Base-by-base conservation (phyloP, 2,797 vertebrate genomes). In the Loriculus beryllinus region DNA sequence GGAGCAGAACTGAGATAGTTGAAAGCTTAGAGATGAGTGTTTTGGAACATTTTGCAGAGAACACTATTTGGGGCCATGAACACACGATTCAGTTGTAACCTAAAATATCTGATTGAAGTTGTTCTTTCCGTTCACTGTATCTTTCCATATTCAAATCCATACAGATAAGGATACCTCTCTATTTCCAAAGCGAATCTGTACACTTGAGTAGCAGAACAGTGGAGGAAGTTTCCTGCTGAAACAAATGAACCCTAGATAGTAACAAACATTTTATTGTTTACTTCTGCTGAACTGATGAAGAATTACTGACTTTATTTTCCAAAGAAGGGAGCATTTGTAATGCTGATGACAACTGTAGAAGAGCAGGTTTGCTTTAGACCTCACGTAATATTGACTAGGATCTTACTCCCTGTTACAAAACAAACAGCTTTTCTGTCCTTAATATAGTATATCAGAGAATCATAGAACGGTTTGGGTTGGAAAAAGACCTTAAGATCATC, bases 31-130 rank as follows among this genome's bases (percentile, higher is more conserved):
- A 92, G 84, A 90, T 57, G 56, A 91, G 48, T 75, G 77, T 88
- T 94, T 82, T 94, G 84, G 92, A 96, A 91, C 76, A 67, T 67
- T 85, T 74, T 70, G 60, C 87, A 71, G 84, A 93, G 69, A 31
- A 69, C 8, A 3, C 28, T 84, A 64, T 69, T 93, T 88, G 69
- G 21, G 60, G 42, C 93, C 81, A 82, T 80, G 92, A 92, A 92
- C 35, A 52, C 49, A 71, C 29, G 1, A 78, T 78, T 92, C 83
- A 70, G 70, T 69, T 81, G 82, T 86, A 90, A 81, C 54, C 70
- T 91, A 87, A 96, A 95, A 95, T 95, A 79, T 70, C 82, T 65
- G 71, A 83, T 29, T 82, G 83, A 91, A 93, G 81, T 84, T 78
- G 77, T 94, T 95, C 88, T 91, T 97, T 95, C 87, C 84, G 68